A percentile compares a stretch with the other conserved stretches of the same genome.
Conservation (phyloP, 2,113 vertebrate genomes). For the Agapornis roseicollis region DNA sequence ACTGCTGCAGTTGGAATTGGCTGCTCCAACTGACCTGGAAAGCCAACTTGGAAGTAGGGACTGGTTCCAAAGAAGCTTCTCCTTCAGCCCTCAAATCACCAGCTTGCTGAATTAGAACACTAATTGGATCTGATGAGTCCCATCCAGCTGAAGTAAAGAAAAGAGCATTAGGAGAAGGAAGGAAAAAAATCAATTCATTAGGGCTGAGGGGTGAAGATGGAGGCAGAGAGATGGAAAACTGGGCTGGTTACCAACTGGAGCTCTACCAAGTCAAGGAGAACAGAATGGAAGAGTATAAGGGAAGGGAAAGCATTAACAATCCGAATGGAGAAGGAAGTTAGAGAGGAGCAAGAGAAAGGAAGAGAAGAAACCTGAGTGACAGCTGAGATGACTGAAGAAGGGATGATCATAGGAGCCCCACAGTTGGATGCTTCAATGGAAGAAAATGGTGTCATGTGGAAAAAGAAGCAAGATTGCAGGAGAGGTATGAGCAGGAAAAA, state of each 20-base stretch:
- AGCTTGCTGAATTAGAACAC: background rate
- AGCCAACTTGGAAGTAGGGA: background rate
- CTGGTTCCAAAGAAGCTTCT: background rate
- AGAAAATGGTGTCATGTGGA: background rate
- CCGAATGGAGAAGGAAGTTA: background rate
- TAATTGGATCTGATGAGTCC: background rate
- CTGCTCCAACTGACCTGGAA: background rate
- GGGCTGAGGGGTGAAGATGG: conserved; percentile 46
- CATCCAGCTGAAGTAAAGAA: background rate
- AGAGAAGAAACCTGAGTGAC: background rate
- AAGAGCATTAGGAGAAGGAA: conserved; percentile 49
- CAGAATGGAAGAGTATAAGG: background rate
- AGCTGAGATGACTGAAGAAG: background rate
- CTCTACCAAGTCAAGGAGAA: conserved; percentile 49
- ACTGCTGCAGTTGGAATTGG: background rate
- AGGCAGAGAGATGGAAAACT: conserved; percentile 62
- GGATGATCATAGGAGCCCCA: background rate
- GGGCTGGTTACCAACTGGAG: conserved; percentile 57
- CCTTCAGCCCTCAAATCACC: background rate
- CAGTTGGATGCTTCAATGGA: background rate
- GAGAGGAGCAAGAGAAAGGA: background rate
- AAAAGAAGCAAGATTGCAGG: background rate
- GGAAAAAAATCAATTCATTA: conserved; percentile 38
- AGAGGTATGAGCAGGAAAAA: background rate
- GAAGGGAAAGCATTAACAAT: background rate